Evolutionary conservation across 35 echinoderm and acorn worm genomes (phyloP), one percentile per base, ranked within the genome.

Genomic region (Heliocidaris tuberculata): DNA sequence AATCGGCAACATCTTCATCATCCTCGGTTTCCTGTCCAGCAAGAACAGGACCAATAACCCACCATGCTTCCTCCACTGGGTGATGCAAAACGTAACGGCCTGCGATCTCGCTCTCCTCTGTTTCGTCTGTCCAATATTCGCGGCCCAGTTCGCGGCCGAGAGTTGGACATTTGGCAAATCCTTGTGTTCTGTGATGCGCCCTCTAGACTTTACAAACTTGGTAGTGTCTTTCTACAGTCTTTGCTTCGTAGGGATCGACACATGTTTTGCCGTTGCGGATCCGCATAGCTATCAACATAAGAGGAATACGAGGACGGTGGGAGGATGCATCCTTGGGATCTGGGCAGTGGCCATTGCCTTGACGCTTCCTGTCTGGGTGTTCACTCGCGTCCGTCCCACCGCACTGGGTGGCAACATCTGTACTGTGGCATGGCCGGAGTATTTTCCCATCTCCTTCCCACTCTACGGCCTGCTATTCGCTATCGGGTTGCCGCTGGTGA

Each of bases 141-240:
- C 91, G 11, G 91, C 50, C 13, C 49, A 93, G 91, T 93, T 93
- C 48, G 49, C 91, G n/a, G 31, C 7, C 5, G 91, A 93, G 48
- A 59, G 13, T 59, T 93, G 91, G 91, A 93, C 48, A 0, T 93
- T 93, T 42, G 91, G 91, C 9, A 16, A 48, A 27, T 47, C 50
- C 10, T 16, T 93, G 48, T 93, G 91, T 93, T 93, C 91, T 6
- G 50, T 92, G 4, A 21, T 92, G 48, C 42, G 90, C 27, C 90
- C 90, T 59, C 91, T 93, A 13, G 91, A 93, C 32, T 93, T 93
- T 48, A 59, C 48, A 16, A 59, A 32, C 29, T 27, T 48, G 47
- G 27, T 93, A 13, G 50, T 93, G 47, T 93, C 91, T 49, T 93
- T 93, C 32, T 93, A 93, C 91, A 93, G 91, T 59, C n/a, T 93